Evolutionary conservation across 2,113 vertebrate genomes (phyloP).

Genomic region (Alectura lathami): DNA sequence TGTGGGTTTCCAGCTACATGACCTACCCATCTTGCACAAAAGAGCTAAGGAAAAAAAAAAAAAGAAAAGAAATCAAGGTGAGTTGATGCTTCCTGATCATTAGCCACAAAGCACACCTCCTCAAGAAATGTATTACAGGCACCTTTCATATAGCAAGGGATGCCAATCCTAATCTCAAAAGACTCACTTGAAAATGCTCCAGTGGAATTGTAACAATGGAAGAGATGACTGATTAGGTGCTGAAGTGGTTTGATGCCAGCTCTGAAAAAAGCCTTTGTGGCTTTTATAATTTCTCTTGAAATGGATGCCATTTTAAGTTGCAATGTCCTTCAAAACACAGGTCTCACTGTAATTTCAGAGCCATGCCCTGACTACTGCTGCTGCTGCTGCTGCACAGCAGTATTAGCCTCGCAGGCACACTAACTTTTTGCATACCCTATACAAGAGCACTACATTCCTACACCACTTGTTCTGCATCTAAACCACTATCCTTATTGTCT

Average conservation of each 20-base stretch:
- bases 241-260: background rate
- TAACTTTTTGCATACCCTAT: background rate
- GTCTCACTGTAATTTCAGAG: background rate
- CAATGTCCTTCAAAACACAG: background rate
- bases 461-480: background rate
- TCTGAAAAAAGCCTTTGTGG: conserved; percentile 10
- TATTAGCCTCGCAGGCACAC: background rate
- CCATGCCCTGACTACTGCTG: background rate
- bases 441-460: background rate
- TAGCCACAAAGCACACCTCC: background rate
- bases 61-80: background rate
- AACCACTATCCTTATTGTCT: background rate
- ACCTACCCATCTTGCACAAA: fast-evolving
- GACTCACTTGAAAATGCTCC: background rate
- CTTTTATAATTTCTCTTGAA: background rate
- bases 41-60: background rate
- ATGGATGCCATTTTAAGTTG: background rate
- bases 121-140: background rate
- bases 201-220: background rate
- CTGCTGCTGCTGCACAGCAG: background rate
- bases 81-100: background rate
- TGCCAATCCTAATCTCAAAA: background rate
- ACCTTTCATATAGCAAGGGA: background rate
- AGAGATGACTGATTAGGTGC: background rate
- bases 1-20: background rate